Conservation (phyloP, 2,888 invertebrate species). For the Xylota segnis region DNA sequence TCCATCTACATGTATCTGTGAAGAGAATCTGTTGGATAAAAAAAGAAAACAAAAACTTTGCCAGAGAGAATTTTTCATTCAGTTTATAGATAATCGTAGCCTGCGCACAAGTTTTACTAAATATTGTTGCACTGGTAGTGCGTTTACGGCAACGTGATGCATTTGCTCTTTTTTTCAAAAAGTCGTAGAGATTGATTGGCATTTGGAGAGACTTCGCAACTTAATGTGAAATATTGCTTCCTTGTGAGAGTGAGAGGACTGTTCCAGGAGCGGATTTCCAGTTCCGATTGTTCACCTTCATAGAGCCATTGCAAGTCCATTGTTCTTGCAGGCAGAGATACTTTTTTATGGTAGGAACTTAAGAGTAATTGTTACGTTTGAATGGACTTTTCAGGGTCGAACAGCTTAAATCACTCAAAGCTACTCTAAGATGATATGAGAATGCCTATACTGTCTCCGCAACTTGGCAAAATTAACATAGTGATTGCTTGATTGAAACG, state of each 20-base stretch:
- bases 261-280: constrained; percentile 29
- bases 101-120: constrained; percentile 20
- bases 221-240: neutral
- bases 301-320: too few species aligned
- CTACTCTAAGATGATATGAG: too few species aligned
- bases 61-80: constrained; percentile 22
- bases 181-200: neutral
- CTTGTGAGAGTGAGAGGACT: neutral
- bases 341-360: too few species aligned
- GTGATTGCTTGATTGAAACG: too few species aligned
- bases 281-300: too few species aligned
- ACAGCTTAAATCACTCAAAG: too few species aligned
- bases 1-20: neutral
- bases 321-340: too few species aligned
- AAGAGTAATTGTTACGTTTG: too few species aligned
- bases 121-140: constrained; percentile 3
- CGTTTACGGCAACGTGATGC: constrained; percentile 14
- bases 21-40: neutral
- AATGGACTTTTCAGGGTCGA: too few species aligned
- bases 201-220: neutral
- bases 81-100: constrained; percentile 25
- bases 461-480: too few species aligned
- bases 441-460: too few species aligned
- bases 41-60: constrained; percentile 7
- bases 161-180: constrained; percentile 15